A percentile compares a stretch with the other conserved stretches of the same genome.
Conservation (phyloP, 2,797 vertebrate genomes). For the Alectoris magna region DNA sequence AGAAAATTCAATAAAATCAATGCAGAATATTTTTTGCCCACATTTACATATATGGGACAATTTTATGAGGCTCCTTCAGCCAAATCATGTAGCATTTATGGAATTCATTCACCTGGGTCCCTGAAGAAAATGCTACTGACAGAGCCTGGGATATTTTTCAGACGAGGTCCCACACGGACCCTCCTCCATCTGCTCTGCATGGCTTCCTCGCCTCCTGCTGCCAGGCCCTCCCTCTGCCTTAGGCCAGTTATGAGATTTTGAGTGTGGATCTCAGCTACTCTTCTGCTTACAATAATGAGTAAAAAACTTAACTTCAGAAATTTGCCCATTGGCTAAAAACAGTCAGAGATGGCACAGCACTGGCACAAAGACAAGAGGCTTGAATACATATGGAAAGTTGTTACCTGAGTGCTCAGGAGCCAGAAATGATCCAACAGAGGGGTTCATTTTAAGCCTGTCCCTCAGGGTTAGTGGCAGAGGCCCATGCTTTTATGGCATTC, state of each 20-base stretch:
- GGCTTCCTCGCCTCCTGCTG: neutral
- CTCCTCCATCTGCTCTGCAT: neutral
- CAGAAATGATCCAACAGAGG: neutral
- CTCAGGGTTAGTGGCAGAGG: neutral
- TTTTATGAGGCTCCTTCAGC: neutral
- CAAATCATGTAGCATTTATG: neutral
- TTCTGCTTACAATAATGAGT: neutral
- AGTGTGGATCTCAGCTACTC: neutral
- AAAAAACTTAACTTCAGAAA: neutral
- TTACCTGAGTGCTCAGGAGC: neutral
- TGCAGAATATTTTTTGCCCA: neutral
- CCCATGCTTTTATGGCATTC: neutral
- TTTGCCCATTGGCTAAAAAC: neutral
- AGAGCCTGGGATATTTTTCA: neutral
- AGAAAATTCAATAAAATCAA: conserved; percentile 7
- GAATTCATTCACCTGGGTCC: neutral
- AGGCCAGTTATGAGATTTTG: neutral
- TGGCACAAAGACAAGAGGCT: neutral
- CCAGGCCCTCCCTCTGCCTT: neutral
- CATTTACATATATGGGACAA: neutral
- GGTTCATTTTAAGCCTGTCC: accelerated
- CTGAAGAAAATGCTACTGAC: neutral
- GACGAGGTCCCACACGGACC: neutral
- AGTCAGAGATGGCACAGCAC: neutral
- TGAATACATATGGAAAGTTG: neutral